Evolutionary conservation across 1,140 invertebrate species (phyloP).

Genomic region (Brachionus sp.): DNA sequence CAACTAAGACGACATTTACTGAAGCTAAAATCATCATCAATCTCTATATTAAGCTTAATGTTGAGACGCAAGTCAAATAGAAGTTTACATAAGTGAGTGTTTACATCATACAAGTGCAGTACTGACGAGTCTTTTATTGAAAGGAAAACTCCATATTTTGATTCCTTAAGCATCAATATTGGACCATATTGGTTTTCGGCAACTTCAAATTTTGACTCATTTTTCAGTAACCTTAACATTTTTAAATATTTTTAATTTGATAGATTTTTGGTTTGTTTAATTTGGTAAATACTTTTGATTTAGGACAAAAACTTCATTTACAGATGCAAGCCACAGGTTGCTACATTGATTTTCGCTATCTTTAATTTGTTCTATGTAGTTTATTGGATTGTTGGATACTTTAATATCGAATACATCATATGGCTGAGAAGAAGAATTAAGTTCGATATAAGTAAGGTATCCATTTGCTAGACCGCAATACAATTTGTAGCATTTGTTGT

Average conservation of each 20-base stretch:
- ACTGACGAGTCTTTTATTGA: slow-evolving; percentile 61
- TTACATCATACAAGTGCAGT: slow-evolving; percentile 62
- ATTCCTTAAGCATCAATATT: slow-evolving; percentile 53
- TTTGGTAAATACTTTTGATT: not conserved
- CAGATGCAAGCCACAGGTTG: slow-evolving; percentile 12
- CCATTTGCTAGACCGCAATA: slow-evolving; percentile 62
- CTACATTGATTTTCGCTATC: not conserved
- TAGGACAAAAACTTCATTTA: slow-evolving; percentile 16
- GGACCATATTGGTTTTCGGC: slow-evolving; percentile 58
- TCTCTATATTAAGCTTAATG: slow-evolving; percentile 44
- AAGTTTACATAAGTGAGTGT: slow-evolving; percentile 59
- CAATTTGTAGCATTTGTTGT: slow-evolving; percentile 48
- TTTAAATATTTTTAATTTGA: slow-evolving; percentile 3
- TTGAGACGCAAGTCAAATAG: slow-evolving; percentile 57
- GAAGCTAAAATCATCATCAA: slow-evolving; percentile 57
- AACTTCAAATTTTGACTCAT: slow-evolving; percentile 60
- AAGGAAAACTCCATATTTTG: slow-evolving; percentile 61
- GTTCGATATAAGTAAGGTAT: slow-evolving; percentile 60
- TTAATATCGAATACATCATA: slow-evolving; percentile 61
- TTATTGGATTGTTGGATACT: slow-evolving; percentile 61
- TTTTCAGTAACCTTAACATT: slow-evolving; percentile 58
- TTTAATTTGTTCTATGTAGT: slow-evolving; percentile 53
- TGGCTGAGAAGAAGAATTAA: not conserved
- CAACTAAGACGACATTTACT: slow-evolving; percentile 58
- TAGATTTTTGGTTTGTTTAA: not conserved